phyloP scores from a whole-genome alignment of 2,888 invertebrate genomes.

The Pachliopta kotzebuea region DNA sequence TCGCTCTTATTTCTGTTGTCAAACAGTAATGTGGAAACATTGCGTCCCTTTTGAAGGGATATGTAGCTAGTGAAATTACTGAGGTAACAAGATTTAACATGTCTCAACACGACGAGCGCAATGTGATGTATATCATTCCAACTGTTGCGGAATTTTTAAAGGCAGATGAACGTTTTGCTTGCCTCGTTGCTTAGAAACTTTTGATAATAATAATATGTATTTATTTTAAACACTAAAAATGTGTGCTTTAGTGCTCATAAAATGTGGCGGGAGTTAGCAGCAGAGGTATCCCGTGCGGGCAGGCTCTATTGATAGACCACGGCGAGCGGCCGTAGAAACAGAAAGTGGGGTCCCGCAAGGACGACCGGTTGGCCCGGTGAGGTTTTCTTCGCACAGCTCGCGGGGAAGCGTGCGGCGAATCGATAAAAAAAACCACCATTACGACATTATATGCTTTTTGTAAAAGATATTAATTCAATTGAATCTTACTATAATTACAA shows the following conservation, averaged over 20 bases:
- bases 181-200: neutral
- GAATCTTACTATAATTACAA: too few relatives aligned
- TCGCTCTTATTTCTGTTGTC: too few relatives aligned
- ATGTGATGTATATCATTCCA: too few relatives aligned
- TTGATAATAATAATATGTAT: neutral
- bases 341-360: constrained; percentile 70
- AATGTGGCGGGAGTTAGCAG: constrained; percentile 5
- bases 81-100: too few relatives aligned
- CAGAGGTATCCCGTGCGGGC: constrained; percentile 32
- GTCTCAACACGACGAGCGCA: too few relatives aligned
- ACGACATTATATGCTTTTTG: neutral
- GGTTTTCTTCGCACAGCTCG: constrained; percentile 35
- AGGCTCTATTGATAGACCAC: constrained; percentile 48
- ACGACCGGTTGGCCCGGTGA: constrained; percentile 54
- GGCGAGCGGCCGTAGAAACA: constrained; percentile 51
- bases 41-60: too few relatives aligned
- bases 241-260: neutral
- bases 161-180: too few relatives aligned
- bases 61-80: too few relatives aligned
- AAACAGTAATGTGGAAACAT: too few relatives aligned
- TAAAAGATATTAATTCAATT: neutral
- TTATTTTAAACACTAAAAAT: neutral
- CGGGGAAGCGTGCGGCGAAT: constrained; percentile 16
- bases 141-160: too few relatives aligned
- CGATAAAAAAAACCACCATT: neutral